Evolutionary conservation across 2,113 vertebrate species (phyloP), one percentile per base, ranked within the genome.

Genomic region (Scopus umbretta): DNA sequence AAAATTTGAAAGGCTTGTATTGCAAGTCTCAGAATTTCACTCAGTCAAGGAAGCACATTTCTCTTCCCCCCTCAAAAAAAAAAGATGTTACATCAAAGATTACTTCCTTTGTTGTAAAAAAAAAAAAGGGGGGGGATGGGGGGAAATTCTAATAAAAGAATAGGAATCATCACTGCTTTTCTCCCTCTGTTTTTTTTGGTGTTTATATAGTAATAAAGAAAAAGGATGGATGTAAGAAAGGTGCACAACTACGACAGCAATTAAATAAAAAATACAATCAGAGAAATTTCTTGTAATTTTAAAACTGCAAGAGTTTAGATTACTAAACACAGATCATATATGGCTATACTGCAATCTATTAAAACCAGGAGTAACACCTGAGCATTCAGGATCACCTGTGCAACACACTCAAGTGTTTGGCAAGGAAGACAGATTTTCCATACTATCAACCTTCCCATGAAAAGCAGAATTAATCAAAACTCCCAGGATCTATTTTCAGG

Each of bases 71-170:
- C n/a, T n/a, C n/a, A n/a, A n/a, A n/a, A n/a, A n/a, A n/a, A n/a
- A n/a, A n/a, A n/a, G n/a, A 40, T 30, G 11, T 26, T 38, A 58
- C 7, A 68, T 32, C 14, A 42, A 73, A 80, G 13, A 21, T 36
- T 45, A 42, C 14, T 45, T 79, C 36, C 30, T 68, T 56, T 19
- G 13, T 30, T 6, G 13, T 16, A 22, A 13, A 7, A 23, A 67
- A 32, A 29, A 49, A 71, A 45, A 16, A 5, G 19, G 8, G 16
- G 6, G 1, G 0, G 5, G 4, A 1, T 3, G 4, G 2, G 8
- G 3, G 1, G 2, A 49, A 58, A 50, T 52, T 67, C 11, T 68
- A 79, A 42, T 36, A 66, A 74, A 85, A 82, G 21, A 38, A 67
- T 19, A 90, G 27, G 32, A 52, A 52, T 26, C 58, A 36, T 17